These are phyloP conservation scores for Cataglyphis altisquamis DNA, from an alignment of 2,888 invertebrate genomes.

Conservation along the genomic window DNA sequence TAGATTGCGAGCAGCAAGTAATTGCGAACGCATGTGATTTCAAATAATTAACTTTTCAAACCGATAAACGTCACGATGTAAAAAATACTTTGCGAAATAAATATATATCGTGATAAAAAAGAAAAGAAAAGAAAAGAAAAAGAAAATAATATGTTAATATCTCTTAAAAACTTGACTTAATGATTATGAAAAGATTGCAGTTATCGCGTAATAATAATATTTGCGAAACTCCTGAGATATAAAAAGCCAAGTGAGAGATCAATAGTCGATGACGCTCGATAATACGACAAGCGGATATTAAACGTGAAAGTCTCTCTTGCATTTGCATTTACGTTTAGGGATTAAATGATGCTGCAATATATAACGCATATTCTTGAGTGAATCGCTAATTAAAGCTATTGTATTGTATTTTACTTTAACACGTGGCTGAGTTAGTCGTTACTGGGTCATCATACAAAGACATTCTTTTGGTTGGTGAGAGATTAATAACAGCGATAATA, in stretches of 20 bases:
- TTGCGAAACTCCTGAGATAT: not conserved
- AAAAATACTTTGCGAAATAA: not conserved
- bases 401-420: not conserved
- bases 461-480: not conserved
- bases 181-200: not conserved
- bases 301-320: slow-evolving; percentile 1
- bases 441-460: not conserved
- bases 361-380: not conserved
- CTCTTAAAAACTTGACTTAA: not conserved
- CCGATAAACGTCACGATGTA: not conserved
- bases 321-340: not conserved
- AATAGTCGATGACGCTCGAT: not conserved
- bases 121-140: not conserved
- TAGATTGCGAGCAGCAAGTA: not conserved
- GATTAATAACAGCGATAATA: not conserved
- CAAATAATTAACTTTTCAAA: not conserved
- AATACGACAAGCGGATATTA: not conserved
- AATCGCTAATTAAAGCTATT: not conserved
- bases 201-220: not conserved
- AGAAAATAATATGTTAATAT: not conserved
- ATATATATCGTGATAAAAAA: not conserved
- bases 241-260: slow-evolving; percentile 1
- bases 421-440: not conserved
- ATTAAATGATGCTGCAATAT: not conserved
- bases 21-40: not conserved